Conservation (phyloP, 2,113 vertebrate species). For the Oophaga pumilio region DNA sequence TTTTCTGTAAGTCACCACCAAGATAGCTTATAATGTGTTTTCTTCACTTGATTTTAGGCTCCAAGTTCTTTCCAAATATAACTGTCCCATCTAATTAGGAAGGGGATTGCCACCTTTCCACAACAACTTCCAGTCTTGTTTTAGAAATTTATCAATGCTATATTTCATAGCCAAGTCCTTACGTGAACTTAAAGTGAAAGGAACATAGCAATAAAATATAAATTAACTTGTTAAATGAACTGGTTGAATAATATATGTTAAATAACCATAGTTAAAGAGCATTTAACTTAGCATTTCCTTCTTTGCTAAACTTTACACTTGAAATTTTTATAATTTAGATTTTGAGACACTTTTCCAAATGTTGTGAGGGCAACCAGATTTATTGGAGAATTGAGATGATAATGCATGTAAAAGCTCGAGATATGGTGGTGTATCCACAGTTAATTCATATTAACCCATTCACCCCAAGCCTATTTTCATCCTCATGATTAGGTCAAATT, state of each 20-base stretch:
- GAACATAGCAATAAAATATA: background rate
- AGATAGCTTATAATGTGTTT: constrained; percentile 38
- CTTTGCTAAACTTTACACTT: background rate
- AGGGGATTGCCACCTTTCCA: constrained; percentile 40
- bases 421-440: background rate
- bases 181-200: constrained; percentile 1
- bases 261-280: too few species aligned
- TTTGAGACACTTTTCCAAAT: background rate
- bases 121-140: constrained; percentile 24
- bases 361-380: background rate
- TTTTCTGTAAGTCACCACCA: constrained; percentile 14
- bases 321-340: background rate
- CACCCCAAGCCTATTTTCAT: too few species aligned
- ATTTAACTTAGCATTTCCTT: too few species aligned
- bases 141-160: background rate
- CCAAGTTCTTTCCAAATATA: constrained; percentile 29
- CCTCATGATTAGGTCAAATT: too few species aligned
- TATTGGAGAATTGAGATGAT: background rate
- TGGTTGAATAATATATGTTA: background rate
- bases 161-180: constrained; percentile 28
- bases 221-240: background rate
- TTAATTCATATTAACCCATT: too few species aligned
- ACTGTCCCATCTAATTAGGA: constrained; percentile 48
- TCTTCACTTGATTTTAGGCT: constrained; percentile 2
- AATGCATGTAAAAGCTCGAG: background rate